These are phyloP conservation scores for Bovichtus diacanthus DNA, from an alignment of 2,797 vertebrate species.

Conservation along the genomic window DNA sequence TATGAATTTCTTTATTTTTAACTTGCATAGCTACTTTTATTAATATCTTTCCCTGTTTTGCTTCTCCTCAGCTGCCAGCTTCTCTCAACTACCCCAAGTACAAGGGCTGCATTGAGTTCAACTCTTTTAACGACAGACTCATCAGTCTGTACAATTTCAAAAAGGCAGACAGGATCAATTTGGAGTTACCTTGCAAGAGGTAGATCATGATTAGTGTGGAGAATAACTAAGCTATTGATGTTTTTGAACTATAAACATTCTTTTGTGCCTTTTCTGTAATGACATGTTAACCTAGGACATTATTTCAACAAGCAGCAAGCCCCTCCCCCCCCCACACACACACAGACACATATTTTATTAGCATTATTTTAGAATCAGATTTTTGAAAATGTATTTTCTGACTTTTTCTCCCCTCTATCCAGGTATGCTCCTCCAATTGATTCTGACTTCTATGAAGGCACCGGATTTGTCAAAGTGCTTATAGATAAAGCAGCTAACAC, in stretches of 20 bases:
- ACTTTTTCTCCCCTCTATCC: constrained; percentile 19
- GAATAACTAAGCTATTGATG: neutral
- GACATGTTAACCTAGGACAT: neutral
- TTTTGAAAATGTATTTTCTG: constrained; percentile 4
- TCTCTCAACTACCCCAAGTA: constrained; percentile 87
- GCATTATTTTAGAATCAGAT: neutral
- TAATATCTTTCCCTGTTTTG: constrained; percentile 24
- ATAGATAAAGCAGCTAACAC: fast-evolving
- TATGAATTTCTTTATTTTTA: neutral
- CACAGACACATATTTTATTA: too few relatives aligned
- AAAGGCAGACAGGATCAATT: constrained; percentile 66
- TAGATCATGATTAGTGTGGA: constrained; percentile 40
- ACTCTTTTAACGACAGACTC: constrained; percentile 88
- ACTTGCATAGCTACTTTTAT: neutral
- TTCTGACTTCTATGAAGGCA: constrained; percentile 77
- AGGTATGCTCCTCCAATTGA: constrained; percentile 64
- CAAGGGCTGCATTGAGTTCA: constrained; percentile 93
- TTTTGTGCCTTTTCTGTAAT: neutral
- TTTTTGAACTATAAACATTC: neutral
- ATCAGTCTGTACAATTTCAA: constrained; percentile 96
- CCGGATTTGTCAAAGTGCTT: constrained; percentile 73
- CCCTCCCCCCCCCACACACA: too few relatives aligned
- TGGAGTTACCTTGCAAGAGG: constrained; percentile 83
- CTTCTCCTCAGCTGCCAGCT: constrained; percentile 86
- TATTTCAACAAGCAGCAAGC: too few relatives aligned